These are phyloP conservation scores for Brachylomia viminalis DNA, from an alignment of 2,888 invertebrate genomes.

Conservation along the genomic window DNA sequence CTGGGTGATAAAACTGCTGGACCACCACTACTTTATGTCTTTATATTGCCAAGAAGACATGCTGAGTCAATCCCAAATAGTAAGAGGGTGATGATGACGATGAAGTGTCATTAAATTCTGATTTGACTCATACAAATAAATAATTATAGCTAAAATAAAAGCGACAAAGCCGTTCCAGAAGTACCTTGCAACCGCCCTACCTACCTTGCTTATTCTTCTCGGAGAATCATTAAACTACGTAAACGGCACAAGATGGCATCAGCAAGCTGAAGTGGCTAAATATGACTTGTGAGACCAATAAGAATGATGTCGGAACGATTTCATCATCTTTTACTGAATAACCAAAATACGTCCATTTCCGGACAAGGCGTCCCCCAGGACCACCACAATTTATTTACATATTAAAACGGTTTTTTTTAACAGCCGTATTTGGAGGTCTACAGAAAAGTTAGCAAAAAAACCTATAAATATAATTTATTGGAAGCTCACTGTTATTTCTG, in stretches of 20 bases:
- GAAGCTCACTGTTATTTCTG: neutral
- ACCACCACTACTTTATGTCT: neutral
- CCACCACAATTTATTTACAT: neutral
- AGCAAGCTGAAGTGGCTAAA: neutral
- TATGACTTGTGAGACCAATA: neutral
- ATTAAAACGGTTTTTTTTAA: neutral
- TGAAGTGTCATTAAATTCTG: neutral
- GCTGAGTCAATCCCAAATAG: neutral
- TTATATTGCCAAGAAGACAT: neutral
- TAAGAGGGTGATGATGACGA: neutral
- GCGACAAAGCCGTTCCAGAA: neutral
- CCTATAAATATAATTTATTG: neutral
- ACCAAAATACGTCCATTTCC: neutral
- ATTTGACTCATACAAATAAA: neutral
- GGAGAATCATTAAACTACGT: neutral
- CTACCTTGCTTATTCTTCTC: too few species aligned
- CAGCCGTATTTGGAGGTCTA: neutral
- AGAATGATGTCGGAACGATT: neutral
- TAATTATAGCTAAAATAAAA: neutral
- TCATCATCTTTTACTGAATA: neutral
- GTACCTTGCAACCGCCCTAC: neutral
- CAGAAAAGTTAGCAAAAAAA: neutral
- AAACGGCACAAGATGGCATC: neutral
- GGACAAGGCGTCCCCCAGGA: neutral
- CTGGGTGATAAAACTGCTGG: neutral